Conservation (phyloP, 2,888 invertebrate species). For the Stenotaenia linearis region DNA sequence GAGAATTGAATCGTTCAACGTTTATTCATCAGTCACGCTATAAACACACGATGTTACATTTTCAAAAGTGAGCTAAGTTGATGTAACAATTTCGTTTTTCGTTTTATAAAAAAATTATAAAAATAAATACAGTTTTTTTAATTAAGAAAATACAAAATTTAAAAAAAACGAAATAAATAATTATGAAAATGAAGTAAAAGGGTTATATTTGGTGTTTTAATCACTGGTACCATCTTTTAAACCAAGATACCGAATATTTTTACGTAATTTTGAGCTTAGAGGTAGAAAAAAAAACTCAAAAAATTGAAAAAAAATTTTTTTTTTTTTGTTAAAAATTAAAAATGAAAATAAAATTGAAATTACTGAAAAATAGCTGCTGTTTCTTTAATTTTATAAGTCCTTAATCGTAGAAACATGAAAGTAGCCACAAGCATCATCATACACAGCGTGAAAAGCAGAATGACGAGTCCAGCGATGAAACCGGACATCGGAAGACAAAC, state of each 20-base stretch:
- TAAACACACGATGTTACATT: not conserved
- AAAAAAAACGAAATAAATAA: not conserved
- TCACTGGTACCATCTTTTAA: not conserved
- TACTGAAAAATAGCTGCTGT: not conserved
- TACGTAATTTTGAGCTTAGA: not conserved
- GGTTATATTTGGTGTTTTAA: not conserved
- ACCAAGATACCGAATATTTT: not conserved
- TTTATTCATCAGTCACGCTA: not conserved
- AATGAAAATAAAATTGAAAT: not conserved
- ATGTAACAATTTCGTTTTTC: not conserved
- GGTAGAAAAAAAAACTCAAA: not conserved
- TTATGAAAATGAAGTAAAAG: not conserved
- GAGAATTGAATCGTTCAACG: not conserved
- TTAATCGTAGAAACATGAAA: conserved; percentile 73
- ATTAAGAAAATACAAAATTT: not conserved
- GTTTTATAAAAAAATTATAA: not conserved
- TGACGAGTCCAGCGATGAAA: conserved; percentile 84
- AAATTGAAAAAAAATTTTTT: not conserved
- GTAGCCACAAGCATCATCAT: conserved; percentile 87
- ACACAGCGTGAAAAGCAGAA: conserved; percentile 79
- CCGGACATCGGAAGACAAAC: conserved; percentile 92
- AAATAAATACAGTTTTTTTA: not conserved
- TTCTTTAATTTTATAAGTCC: not conserved
- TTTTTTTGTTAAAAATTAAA: no score
- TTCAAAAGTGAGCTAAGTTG: not conserved